These are phyloP conservation scores for Solea senegalensis DNA, from an alignment of 2,113 vertebrate species.

Conservation along the genomic window DNA sequence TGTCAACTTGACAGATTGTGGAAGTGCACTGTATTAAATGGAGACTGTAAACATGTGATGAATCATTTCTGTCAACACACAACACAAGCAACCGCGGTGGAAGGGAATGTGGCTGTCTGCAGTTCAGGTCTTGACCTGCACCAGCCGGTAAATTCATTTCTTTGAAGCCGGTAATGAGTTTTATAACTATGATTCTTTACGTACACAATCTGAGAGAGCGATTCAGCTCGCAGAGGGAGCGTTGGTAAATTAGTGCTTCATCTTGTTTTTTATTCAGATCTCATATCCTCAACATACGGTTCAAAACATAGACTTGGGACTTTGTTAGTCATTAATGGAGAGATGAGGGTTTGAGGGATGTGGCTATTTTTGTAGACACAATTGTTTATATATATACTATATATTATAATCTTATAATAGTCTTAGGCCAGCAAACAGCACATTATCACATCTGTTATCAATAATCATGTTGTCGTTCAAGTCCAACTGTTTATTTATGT, in stretches of 20 bases:
- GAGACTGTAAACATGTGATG: slow-evolving; percentile 61
- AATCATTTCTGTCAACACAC: slow-evolving; percentile 59
- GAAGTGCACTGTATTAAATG: slow-evolving; percentile 48
- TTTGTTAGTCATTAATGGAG: neutral
- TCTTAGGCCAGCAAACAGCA: too few relatives aligned
- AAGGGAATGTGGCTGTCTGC: slow-evolving; percentile 16
- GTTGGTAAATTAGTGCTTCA: neutral
- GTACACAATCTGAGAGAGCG: slow-evolving; percentile 1
- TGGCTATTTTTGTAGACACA: accelerated
- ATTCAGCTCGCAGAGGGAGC: neutral
- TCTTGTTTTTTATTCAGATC: neutral
- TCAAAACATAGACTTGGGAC: neutral
- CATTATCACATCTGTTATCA: too few relatives aligned
- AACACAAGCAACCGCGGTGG: slow-evolving; percentile 8
- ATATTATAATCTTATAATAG: too few relatives aligned
- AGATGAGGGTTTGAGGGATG: neutral
- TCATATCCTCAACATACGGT: neutral
- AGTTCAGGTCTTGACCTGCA: slow-evolving; percentile 9
- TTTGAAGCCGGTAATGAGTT: slow-evolving; percentile 15
- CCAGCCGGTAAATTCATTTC: slow-evolving; percentile 13
- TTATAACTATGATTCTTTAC: slow-evolving; percentile 10
- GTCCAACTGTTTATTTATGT: too few relatives aligned
- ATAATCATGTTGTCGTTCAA: too few relatives aligned
- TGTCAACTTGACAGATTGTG: slow-evolving; percentile 59
- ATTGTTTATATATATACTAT: too few relatives aligned